Evolutionary conservation across 2,113 vertebrate species (phyloP), one percentile per base, ranked within the genome.

Genomic region (Oncorhynchus mykiss): DNA sequence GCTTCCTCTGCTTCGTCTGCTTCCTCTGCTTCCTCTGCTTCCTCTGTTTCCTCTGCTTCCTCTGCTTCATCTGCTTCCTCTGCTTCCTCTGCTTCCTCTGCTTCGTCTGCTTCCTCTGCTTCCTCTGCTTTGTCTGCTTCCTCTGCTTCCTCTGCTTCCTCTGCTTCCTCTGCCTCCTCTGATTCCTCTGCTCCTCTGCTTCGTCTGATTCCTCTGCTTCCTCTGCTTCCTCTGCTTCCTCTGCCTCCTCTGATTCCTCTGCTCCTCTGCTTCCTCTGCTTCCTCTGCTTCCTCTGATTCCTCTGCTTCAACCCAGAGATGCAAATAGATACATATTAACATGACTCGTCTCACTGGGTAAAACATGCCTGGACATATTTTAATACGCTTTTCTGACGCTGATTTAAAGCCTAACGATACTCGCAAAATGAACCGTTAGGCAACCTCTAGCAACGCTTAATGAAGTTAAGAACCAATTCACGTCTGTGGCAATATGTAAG

Each of bases 381-480:
- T 71, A 70, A 70, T 27, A 70, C 67, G 70, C 24, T 77, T 77
- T 45, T 62, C 71, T 77, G 48, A 45, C 71, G 60, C 57, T 20
- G 39, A 74, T 64, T 51, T 82, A 66, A 49, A 74, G 14, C 71
- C 73, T 72, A 79, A 84, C 70, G 72, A 75, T 70, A 71, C 71
- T 68, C 57, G 71, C 66, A 74, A 78, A 82, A 70, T 64, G 76
- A 75, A 39, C 57, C 69, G 62, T 82, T 72, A 76, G 39, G 34
- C 29, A 59, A 60, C n/a, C 5, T 7, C n/a, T 9, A 62, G 59
- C 6, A 8, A 9, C 5, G n/a, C 8, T n/a, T 24, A n/a, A 22
- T 62, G 7, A 57, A 22, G 5, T 62, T 62, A 54, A 66, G 48
- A 80, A 80, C 49, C 70, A 80, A 72, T 79, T 82, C 75, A 67